Evolutionary conservation across 2,113 vertebrate genomes (phyloP), one percentile per base, ranked within the genome.

Genomic region (Pipra filicauda): DNA sequence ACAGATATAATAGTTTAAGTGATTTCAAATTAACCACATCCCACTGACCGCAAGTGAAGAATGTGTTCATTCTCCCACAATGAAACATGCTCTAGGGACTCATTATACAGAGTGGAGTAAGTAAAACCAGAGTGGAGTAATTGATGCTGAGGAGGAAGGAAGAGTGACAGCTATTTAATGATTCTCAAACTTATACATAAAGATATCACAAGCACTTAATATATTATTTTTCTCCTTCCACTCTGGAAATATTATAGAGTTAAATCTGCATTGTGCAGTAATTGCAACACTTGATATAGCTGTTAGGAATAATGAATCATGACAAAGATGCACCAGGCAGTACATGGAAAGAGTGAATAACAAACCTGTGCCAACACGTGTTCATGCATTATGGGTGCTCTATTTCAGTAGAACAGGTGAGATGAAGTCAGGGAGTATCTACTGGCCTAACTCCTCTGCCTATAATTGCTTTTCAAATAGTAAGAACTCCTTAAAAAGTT

Each of bases 21-120:
- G 97, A 98, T 98, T 99, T 99, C 97, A 98, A 98, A 99, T 98
- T 98, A 98, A 98, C 98, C 98, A 98, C 98, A 98, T 98, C 97
- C 97, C 98, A 98, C 97, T 98, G 97, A 98, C 98, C 97, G 70
- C 92, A 98, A 98, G 98, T 98, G 97, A 98, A 98, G 97, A 98
- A 98, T 97, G 96, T 97, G 96, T 98, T 97, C 97, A 98, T 98
- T 98, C 97, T 97, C 97, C 96, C 73, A 97, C 98, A 97, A 98
- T 98, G 97, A 98, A 98, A 98, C 86, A 82, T 98, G 98, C 98
- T 98, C 98, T 97, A 91, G 98, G 98, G 98, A 98, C 98, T 99
- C 98, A 98, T 99, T 99, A 98, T 98, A 98, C 92, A 91, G 95
- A 97, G 96, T 93, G 92, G 97, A 97, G 98, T 97, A 98, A 98